Conservation (phyloP, 2,113 vertebrate species). For the Chrysochloris asiatica region DNA sequence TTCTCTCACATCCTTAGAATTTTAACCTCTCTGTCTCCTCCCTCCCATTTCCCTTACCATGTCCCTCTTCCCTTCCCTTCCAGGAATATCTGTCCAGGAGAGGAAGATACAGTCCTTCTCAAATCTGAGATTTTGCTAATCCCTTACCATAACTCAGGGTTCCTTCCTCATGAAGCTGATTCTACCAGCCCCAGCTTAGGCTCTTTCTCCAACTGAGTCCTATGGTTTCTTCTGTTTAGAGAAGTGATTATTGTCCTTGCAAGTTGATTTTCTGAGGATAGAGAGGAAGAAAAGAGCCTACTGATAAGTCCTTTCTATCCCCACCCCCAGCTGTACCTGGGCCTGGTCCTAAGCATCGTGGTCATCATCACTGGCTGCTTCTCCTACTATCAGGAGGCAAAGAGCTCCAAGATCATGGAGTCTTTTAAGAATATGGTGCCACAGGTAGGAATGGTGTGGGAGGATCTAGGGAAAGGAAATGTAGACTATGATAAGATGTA, state of each 20-base stretch:
- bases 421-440: slow-evolving; percentile 83
- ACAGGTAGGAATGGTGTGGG: slow-evolving; percentile 65
- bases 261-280: neutral
- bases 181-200: neutral
- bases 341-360: slow-evolving; percentile 52
- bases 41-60: neutral
- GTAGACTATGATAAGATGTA: neutral
- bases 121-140: neutral
- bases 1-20: neutral
- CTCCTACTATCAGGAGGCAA: slow-evolving; percentile 83
- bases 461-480: neutral
- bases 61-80: neutral
- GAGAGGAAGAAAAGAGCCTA: neutral
- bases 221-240: neutral
- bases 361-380: slow-evolving; percentile 81
- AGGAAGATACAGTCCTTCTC: neutral
- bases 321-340: slow-evolving; percentile 74
- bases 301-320: neutral
- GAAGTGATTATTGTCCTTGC: neutral
- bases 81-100: neutral
- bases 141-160: neutral
- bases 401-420: slow-evolving; percentile 83
- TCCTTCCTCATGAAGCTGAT: neutral
- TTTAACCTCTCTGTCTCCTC: neutral
- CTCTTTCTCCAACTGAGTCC: neutral